Percentiles rank a stretch among this genome's conserved stretches.
Conservation (phyloP, 2,888 invertebrate genomes). For the Chrysolina americana region DNA sequence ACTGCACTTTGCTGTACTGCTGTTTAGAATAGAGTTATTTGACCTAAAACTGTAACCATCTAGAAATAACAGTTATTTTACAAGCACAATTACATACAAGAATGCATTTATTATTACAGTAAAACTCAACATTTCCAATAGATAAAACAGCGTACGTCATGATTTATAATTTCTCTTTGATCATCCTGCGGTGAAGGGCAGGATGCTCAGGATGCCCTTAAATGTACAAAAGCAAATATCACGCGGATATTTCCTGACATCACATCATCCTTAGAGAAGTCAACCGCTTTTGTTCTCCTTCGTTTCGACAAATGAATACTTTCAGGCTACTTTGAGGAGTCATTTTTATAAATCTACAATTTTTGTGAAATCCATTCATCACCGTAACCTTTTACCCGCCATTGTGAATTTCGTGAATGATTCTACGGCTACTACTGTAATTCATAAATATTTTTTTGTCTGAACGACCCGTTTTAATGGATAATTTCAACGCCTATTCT, state of each 20-base stretch:
- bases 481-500: not conserved
- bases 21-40: conserved; percentile 67
- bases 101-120: conserved; percentile 58
- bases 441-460: conserved; percentile 33
- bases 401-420: conserved; percentile 66
- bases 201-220: conserved; percentile 61
- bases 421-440: conserved; percentile 49
- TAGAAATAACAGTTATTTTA: conserved; percentile 69
- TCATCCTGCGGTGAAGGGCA: conserved; percentile 43
- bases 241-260: conserved; percentile 28
- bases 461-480: not conserved
- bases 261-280: not conserved
- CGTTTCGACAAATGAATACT: not conserved
- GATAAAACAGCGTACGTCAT: conserved; percentile 53
- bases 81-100: conserved; percentile 62
- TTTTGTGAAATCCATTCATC: conserved; percentile 47
- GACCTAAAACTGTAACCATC: conserved; percentile 70
- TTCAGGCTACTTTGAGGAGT: not conserved
- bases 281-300: not conserved
- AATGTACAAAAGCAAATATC: conserved; percentile 57
- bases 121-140: conserved; percentile 47
- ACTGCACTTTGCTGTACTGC: conserved; percentile 53
- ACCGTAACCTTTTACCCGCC: conserved; percentile 66
- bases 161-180: conserved; percentile 40
- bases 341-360: not conserved